phyloP scores from a whole-genome alignment of 2,113 vertebrate genomes.

The Aphelocoma coerulescens region DNA sequence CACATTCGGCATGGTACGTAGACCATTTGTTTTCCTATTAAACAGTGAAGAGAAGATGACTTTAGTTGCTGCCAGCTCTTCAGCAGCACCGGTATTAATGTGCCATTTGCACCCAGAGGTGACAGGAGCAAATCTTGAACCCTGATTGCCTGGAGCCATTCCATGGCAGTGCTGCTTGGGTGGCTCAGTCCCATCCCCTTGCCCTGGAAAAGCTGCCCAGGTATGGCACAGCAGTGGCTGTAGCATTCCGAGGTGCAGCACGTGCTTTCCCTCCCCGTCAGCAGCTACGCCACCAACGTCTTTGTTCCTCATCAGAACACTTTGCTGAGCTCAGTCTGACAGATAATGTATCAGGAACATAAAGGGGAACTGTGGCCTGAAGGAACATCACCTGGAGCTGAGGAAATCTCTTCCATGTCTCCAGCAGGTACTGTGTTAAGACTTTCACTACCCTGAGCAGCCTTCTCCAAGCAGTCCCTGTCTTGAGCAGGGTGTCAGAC shows the following conservation, averaged over 20 bases:
- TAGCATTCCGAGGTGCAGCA: background rate
- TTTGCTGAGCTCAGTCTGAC: background rate
- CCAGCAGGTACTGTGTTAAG: background rate
- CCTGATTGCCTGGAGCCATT: background rate
- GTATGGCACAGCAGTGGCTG: background rate
- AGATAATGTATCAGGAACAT: background rate
- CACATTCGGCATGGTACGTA: background rate
- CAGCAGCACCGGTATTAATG: background rate
- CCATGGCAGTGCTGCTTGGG: background rate
- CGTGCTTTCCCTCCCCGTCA: fast-evolving
- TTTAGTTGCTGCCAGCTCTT: constrained; percentile 3
- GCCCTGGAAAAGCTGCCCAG: background rate
- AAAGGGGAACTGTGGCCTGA: background rate
- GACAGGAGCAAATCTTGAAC: fast-evolving
- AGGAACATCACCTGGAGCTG: background rate
- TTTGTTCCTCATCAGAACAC: background rate
- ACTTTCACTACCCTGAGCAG: background rate
- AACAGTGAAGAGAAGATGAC: background rate
- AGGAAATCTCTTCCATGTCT: background rate
- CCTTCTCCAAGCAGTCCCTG: background rate
- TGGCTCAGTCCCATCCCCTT: background rate
- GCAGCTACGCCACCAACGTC: fast-evolving
- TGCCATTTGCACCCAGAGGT: background rate
- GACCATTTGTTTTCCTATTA: background rate
- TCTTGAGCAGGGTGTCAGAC: background rate